phyloP scores from a whole-genome alignment of 2,888 invertebrate species.

The Eupithecia centaureata region DNA sequence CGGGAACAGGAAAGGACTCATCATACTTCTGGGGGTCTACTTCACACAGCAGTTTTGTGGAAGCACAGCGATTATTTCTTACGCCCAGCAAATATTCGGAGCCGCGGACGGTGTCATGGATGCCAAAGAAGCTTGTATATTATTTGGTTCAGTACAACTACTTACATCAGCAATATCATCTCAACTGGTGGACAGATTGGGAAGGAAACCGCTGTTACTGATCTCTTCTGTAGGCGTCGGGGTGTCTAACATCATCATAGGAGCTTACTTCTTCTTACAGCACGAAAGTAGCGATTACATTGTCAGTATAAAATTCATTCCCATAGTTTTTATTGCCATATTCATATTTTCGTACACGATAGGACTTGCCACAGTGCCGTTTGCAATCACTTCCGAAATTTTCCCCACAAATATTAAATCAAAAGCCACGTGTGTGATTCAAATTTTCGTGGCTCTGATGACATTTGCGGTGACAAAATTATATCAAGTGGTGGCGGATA shows the following conservation, averaged over 20 bases:
- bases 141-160: constrained; percentile 81
- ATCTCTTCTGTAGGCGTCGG: constrained; percentile 84
- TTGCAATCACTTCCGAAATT: constrained; percentile 86
- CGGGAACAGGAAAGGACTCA: constrained; percentile 83
- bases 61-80: constrained; percentile 84
- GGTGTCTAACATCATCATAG: constrained; percentile 80
- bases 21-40: constrained; percentile 85
- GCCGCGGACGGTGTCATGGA: constrained; percentile 77
- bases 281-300: constrained; percentile 72
- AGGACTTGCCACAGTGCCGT: constrained; percentile 86
- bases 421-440: constrained; percentile 85
- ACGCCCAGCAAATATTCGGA: constrained; percentile 85
- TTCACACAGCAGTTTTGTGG: constrained; percentile 86
- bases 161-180: constrained; percentile 83
- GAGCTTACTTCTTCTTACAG: constrained; percentile 83
- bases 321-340: constrained; percentile 83
- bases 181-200: constrained; percentile 84
- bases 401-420: constrained; percentile 86
- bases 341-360: constrained; percentile 86
- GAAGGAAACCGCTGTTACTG: constrained; percentile 84
- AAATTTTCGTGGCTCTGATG: constrained; percentile 84
- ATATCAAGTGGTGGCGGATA: constrained; percentile 81
- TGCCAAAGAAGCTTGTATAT: constrained; percentile 78
- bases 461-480: constrained; percentile 85
- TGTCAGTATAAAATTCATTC: constrained; percentile 80